Base-by-base conservation (phyloP, 2,888 invertebrate species). In the Drosophila austrosaltans region DNA sequence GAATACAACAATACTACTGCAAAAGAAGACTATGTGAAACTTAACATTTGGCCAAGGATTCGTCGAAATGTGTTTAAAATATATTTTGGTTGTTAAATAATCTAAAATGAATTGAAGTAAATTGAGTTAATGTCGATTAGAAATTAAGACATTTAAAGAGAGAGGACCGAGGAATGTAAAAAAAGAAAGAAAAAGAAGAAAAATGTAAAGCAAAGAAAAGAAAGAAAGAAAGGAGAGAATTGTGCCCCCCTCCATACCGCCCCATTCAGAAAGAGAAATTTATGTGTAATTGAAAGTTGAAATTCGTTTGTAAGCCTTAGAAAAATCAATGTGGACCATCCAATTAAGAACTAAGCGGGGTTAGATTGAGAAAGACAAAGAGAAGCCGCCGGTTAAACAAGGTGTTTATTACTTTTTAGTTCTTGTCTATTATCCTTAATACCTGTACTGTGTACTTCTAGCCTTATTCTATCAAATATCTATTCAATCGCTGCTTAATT, bases 41-140 rank as follows among this genome's bases (percentile, higher is more conserved):
- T 80, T 63, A 79, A 78, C 78, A 80, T 73, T 69, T 48, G 69
- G 59, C 61, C 61, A 69, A 53, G 79, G 79, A 80, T 78, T 79
- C 76, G 68, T 76, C 78, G 69, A 58, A 72, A 72, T 40, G 22
- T 75, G 66, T 72, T 65, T 67, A 28, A 72, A 75, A 66, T 77
- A 70, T 75, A 16, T 60, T 66, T 73, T 58, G 66, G 66, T 70
- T 73, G 78, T 74, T 53, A 16, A 10, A 32, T 53, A 62, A 39
- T 44, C 32, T 44, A 16, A 16, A 16, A 16, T 59, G n/a, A 65
- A 39, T 30, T 48, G 48, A 48, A 48, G 48, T 48, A 25, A 48
- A 48, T 44, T 44, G 22, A 48, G 48, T 48, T 25, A 25, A 48
- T 48, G 48, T 25, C 25, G 48, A 48, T 22, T 48, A 48, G 48